Base-by-base conservation (phyloP, 2,113 vertebrate genomes). In the Hystrix brachyura region DNA sequence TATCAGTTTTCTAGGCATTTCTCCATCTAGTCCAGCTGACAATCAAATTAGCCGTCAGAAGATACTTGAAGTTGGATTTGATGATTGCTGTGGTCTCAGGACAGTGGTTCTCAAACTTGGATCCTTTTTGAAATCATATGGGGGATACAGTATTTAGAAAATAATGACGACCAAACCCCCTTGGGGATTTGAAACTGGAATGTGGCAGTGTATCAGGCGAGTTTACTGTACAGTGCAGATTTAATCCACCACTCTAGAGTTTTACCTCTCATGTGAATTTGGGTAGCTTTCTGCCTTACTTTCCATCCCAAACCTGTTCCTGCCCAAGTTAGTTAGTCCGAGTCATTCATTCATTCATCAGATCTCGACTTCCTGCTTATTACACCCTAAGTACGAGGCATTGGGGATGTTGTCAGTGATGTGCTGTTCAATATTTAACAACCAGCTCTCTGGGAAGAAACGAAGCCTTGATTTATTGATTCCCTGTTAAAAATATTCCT, bases 381-480 rank as follows among this genome's bases (percentile, higher is more conserved):
- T 71, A 5, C 4, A 65, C 48, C 72, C 82, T 80, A 80, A 94
- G 67, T 55, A n/a, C 51, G 15, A 38, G 46, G n/a, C 29, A 2
- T 0, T n/a, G 62, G 48, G 34, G 15, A 27, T 69, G n/a, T n/a
- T 59, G 48, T 43, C 90, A 65, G 57, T 74, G 62, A 79, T 69
- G 1, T 34, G 25, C 38, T 55, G 34, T 64, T 79, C 79, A 90
- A 92, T 94, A 94, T 90, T 92, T 96, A 96, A 95, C 53, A 95
- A 48, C n/a, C n/a, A 91, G 46, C 71, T 71, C 90, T 89, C 90
- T 34, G 53, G 29, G 32, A 85, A 48, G 94, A 84, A 27, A 21
- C 55, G 59, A 91, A 95, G 43, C 11, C 55, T 62, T 60, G 51
- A 87, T 96, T 65, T 94, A 34, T 57, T 3, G 0, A 65, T 94